A percentile compares a stretch with the other conserved stretches of the same genome.
phyloP scores from a whole-genome alignment of 92 coral and sea anemone genomes.

The Epizoanthus fatuus region DNA sequence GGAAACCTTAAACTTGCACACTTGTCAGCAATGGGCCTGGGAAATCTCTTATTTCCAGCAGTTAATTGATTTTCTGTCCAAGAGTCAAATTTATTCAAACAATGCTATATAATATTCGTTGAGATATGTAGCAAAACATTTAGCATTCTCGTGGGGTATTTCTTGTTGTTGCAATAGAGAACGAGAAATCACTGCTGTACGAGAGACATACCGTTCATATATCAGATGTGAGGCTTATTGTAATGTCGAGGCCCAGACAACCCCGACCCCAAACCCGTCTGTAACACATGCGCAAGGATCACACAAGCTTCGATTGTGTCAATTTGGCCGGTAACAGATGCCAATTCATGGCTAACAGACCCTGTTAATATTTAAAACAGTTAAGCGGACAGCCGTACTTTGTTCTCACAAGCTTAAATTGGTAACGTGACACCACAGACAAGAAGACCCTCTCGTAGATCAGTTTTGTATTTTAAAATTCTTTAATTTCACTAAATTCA shows the following conservation, averaged over 20 bases:
- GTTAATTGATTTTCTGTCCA: not conserved
- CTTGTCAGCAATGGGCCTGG: not conserved
- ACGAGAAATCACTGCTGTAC: not conserved
- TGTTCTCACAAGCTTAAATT: constrained; percentile 15
- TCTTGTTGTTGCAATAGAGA: not conserved
- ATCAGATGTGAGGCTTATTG: constrained; percentile 41
- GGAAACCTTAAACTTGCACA: constrained; percentile 21
- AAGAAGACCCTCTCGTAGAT: not conserved
- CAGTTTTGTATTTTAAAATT: no score
- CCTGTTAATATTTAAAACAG: constrained; percentile 41
- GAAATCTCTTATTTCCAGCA: not conserved
- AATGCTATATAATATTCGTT: no score
- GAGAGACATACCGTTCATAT: constrained; percentile 10
- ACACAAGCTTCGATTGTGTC: constrained; percentile 44
- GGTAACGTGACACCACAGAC: constrained; percentile 29
- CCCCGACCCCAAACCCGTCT: constrained; percentile 22
- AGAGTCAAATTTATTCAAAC: no score
- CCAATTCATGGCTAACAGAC: constrained; percentile 14
- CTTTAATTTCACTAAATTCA: no score
- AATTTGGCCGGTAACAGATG: constrained; percentile 3
- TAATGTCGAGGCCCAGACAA: constrained; percentile 19
- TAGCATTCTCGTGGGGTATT: not conserved
- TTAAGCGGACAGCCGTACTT: constrained; percentile 1
- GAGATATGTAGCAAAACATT: no score
- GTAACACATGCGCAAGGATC: constrained; percentile 30